phyloP scores from a whole-genome alignment of 1,140 invertebrate genomes.

The Heliconius melpomene region DNA sequence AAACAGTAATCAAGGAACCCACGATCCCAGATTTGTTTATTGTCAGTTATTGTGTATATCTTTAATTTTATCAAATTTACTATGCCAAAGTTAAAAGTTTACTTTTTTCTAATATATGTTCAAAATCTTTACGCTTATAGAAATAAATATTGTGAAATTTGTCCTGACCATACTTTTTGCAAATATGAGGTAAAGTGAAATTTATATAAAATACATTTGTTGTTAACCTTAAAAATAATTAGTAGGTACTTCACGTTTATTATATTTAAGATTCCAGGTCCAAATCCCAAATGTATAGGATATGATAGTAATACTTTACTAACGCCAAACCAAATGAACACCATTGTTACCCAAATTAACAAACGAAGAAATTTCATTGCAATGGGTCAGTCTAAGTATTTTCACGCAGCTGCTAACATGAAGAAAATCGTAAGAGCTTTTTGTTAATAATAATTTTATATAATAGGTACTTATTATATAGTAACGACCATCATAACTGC shows the following conservation, averaged over 20 bases:
- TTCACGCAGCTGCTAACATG: slow-evolving; percentile 69
- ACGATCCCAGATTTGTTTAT: slow-evolving; percentile 22
- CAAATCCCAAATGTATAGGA: slow-evolving; percentile 49
- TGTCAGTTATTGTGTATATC: slow-evolving; percentile 23
- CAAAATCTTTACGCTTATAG: not conserved
- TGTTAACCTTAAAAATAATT: not conserved
- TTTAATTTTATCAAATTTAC: slow-evolving; percentile 30
- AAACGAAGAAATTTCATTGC: slow-evolving; percentile 67
- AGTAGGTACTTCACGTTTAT: not conserved
- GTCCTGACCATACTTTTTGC: slow-evolving; percentile 60
- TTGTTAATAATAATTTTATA: not conserved
- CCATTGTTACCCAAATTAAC: slow-evolving; percentile 63
- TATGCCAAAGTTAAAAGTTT: slow-evolving; percentile 39
- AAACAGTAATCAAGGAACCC: slow-evolving; percentile 29
- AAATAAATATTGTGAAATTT: slow-evolving; percentile 61
- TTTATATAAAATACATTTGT: not conserved
- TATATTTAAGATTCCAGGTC: slow-evolving; percentile 48
- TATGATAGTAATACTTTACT: slow-evolving; percentile 54
- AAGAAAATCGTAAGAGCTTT: slow-evolving; percentile 60
- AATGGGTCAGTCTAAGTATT: slow-evolving; percentile 49
- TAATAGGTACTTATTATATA: not conserved
- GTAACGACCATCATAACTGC: no score
- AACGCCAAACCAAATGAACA: slow-evolving; percentile 47
- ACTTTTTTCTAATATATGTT: slow-evolving; percentile 26
- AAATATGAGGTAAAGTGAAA: slow-evolving; percentile 48